Base-by-base conservation (phyloP, 2,113 vertebrate genomes). In the Elaphurus davidianus region DNA sequence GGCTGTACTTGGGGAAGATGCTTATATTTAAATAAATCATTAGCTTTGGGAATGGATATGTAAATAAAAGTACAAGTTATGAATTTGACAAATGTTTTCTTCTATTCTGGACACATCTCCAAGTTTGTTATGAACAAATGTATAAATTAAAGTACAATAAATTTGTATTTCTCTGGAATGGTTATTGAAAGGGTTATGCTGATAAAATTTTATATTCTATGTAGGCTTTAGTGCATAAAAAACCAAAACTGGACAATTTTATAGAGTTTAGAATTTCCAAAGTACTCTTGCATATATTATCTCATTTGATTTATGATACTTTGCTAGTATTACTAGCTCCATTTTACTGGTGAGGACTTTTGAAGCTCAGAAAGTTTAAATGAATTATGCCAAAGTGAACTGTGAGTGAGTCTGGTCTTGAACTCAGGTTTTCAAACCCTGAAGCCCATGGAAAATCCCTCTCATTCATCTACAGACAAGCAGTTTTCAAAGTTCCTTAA, bases 21-120 rank as follows among this genome's bases (percentile, higher is more conserved):
- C 52, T 95, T 30, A n/a, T 87, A 93, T 96, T 83, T 95, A 92
- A 97, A 96, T 96, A 89, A 96, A 87, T 94, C 90, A 90, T 96
- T 87, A 95, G 57, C 47, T 93, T 87, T 97, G 62, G 76, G 54
- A 96, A 85, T 85, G 36, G 57, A 81, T 94, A 10, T 94, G 40
- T 96, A 96, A 96, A 89, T 93, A 84, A 95, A 96, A 82, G 50
- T 93, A 36, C n/a, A 97, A 89, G 84, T 82, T 98, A 67, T 52
- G 54, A 87, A 90, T 92, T 79, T 96, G 52, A 93, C 67, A 93
- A 89, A 50, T 64, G 28, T 92, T 90, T 96, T 97, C 33, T 90
- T 83, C 36, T 19, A 50, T 82, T 84, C 43, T 95, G 40, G 87
- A 27, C 91, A 21, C 91, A 57, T 25, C 71, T 84, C 78, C 40